Evolutionary conservation across 2,888 invertebrate genomes (phyloP).

Genomic region (Nipponacmea schrenckii): DNA sequence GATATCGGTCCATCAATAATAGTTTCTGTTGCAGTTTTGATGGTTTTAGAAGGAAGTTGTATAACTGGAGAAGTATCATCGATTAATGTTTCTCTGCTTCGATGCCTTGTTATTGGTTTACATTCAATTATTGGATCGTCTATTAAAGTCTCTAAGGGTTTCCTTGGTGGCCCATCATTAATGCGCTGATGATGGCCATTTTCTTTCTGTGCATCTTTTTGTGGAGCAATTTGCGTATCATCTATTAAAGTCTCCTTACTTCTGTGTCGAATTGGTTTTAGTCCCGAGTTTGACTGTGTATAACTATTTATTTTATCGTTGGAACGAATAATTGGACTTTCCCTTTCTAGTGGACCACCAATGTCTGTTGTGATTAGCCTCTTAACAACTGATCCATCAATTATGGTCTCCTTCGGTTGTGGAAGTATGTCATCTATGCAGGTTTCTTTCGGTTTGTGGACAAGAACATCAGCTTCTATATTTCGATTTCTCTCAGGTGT

Average conservation of each 20-base stretch:
- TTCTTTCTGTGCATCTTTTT: too few species aligned
- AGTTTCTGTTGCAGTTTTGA: slow-evolving; percentile 19
- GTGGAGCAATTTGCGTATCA: background rate
- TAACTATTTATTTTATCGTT: too few species aligned
- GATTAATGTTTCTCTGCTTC: slow-evolving; percentile 22
- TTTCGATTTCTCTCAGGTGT: background rate
- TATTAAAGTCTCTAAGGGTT: background rate
- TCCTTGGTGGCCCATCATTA: too few species aligned
- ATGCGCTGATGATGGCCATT: too few species aligned
- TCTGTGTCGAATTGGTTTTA: too few species aligned
- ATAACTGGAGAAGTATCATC: slow-evolving; percentile 16
- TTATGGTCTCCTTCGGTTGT: background rate
- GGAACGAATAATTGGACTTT: too few species aligned
- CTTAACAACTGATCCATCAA: background rate
- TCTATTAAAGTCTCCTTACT: background rate
- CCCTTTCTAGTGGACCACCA: too few species aligned
- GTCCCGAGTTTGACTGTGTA: too few species aligned
- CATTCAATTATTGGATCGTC: background rate
- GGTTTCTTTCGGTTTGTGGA: background rate
- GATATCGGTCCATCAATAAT: slow-evolving; percentile 21
- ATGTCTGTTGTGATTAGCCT: too few species aligned
- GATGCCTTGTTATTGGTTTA: background rate
- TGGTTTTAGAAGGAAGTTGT: background rate
- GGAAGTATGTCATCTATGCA: too few species aligned
- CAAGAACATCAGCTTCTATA: background rate